Percentiles rank a stretch among this genome's conserved stretches.
phyloP scores from a whole-genome alignment of 2,888 invertebrate genomes.

The Megalurothrips usitatus region DNA sequence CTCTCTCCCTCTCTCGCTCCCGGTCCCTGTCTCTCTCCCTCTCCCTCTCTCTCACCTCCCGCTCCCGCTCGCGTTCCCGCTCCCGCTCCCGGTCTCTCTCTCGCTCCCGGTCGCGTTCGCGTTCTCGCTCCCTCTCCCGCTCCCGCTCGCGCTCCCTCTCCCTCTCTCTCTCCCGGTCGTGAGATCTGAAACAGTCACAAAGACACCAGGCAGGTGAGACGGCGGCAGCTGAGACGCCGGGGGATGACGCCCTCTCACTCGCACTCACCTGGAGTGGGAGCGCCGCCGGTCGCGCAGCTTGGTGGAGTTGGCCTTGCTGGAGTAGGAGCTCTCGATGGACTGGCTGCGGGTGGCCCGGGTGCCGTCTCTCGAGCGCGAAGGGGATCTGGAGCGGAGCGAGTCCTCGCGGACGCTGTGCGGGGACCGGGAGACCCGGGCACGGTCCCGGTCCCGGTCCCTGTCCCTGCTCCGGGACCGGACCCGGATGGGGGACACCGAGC shows the following conservation, averaged over 20 bases:
- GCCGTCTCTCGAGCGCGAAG: background rate
- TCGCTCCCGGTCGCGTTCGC: conserved; percentile 39
- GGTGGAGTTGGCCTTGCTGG: conserved; percentile 26
- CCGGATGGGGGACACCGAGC: conserved; percentile 34
- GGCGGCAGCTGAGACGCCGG: too few species aligned
- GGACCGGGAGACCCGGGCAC: background rate
- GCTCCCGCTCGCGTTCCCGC: conserved; percentile 48
- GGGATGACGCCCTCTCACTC: too few species aligned
- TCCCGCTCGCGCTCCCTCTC: conserved; percentile 39
- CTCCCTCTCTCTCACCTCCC: conserved; percentile 36
- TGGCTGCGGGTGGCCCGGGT: conserved; percentile 4
- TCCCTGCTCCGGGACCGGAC: conserved; percentile 44
- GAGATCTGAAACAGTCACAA: background rate
- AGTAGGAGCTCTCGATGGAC: conserved; percentile 23
- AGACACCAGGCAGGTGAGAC: too few species aligned
- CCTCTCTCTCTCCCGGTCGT: conserved; percentile 42
- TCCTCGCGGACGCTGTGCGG: background rate
- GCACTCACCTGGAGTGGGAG: conserved; percentile 27
- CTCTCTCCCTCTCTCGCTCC: conserved; percentile 36
- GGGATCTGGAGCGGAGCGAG: conserved; percentile 13
- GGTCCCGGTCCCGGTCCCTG: conserved; percentile 45
- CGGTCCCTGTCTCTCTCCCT: conserved; percentile 39
- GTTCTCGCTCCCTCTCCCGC: conserved; percentile 43
- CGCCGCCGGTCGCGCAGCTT: conserved; percentile 9
- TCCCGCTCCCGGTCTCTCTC: conserved; percentile 48